Conservation (phyloP, 2,888 invertebrate species). For the Perithous albicinctus region DNA sequence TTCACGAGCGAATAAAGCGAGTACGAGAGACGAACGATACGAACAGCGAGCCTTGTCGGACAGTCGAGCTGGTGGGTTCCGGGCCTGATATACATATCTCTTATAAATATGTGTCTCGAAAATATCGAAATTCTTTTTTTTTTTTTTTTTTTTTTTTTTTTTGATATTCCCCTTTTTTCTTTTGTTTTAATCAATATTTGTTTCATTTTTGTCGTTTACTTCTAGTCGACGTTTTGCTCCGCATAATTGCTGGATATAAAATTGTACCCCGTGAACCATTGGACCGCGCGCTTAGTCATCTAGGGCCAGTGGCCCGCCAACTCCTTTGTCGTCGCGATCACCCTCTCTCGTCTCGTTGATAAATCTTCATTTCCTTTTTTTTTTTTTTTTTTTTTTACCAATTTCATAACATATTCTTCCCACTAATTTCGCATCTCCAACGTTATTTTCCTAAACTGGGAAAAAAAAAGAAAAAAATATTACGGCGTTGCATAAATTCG, state of each 20-base stretch:
- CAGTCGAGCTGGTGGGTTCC: slow-evolving; percentile 73
- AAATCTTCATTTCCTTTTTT: not conserved
- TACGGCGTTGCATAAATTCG: not conserved
- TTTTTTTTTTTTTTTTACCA: too few relatives aligned
- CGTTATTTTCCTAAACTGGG: slow-evolving; percentile 2
- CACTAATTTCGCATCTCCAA: slow-evolving; percentile 11
- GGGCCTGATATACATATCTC: slow-evolving; percentile 79
- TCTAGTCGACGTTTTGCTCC: slow-evolving; percentile 69
- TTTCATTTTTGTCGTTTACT: slow-evolving; percentile 57
- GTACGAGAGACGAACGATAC: slow-evolving; percentile 33
- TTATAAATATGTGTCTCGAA: slow-evolving; percentile 81
- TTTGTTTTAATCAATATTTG: slow-evolving; percentile 56
- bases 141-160: too few relatives aligned
- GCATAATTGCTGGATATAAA: slow-evolving; percentile 78
- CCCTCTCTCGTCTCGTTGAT: slow-evolving; percentile 38
- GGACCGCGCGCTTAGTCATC: slow-evolving; percentile 78
- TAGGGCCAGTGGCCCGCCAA: slow-evolving; percentile 69
- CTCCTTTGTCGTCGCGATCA: slow-evolving; percentile 58
- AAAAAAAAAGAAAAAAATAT: not conserved
- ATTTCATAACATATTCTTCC: not conserved
- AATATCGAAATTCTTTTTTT: slow-evolving; percentile 74
- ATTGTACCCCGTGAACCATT: slow-evolving; percentile 84
- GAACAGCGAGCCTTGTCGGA: slow-evolving; percentile 55
- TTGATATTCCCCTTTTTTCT: slow-evolving; percentile 70
- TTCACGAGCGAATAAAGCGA: slow-evolving; percentile 5